Conservation (phyloP, 2,113 vertebrate genomes). For the Arvicanthis niloticus region DNA sequence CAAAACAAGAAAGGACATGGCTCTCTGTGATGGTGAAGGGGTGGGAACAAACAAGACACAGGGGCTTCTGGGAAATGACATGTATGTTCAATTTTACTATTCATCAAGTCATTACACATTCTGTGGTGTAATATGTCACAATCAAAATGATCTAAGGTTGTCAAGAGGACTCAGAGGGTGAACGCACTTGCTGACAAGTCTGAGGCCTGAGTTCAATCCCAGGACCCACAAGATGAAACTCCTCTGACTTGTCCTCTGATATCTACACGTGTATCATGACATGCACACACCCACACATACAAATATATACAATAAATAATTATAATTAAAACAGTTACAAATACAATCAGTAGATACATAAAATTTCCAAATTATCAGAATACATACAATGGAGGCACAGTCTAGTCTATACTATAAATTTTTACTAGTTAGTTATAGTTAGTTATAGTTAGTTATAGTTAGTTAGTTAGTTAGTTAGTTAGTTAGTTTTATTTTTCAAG, state of each 20-base stretch:
- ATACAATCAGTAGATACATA: background rate
- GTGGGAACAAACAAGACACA: background rate
- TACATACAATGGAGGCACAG: background rate
- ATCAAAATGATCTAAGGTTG: background rate
- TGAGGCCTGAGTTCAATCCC: background rate
- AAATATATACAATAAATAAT: background rate
- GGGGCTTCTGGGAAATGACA: background rate
- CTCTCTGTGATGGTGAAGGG: background rate
- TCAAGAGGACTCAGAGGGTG: background rate
- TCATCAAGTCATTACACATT: background rate
- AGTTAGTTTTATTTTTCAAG: background rate
- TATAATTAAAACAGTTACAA: background rate
- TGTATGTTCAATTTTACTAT: background rate
- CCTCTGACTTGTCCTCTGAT: background rate
- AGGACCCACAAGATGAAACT: background rate
- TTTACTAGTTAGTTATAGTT: background rate
- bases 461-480: background rate
- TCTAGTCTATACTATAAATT: background rate
- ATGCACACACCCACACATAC: background rate
- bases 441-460: background rate
- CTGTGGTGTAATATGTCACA: background rate
- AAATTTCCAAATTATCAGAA: background rate
- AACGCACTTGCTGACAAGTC: background rate
- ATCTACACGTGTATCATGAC: too few relatives aligned
- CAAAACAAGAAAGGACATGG: background rate